Conservation (phyloP, 2,888 invertebrate genomes). For the Ochlodes sylvanus region DNA sequence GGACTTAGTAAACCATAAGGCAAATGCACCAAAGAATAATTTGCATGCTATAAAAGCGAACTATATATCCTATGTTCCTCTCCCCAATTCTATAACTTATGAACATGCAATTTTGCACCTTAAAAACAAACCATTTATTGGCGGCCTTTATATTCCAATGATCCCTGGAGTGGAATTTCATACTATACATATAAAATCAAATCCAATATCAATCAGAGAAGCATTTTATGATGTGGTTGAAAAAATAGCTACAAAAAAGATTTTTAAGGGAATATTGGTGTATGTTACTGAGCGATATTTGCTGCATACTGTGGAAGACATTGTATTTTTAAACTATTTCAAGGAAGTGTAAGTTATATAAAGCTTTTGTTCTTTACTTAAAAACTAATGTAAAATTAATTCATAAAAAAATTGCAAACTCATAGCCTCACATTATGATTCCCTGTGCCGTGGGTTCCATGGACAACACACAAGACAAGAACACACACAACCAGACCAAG, state of each 20-base stretch:
- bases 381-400: no score
- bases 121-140: conserved; percentile 58
- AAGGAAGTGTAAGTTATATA: conserved; percentile 67
- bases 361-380: conserved; percentile 1
- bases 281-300: conserved; percentile 76
- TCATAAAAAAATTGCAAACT: not conserved
- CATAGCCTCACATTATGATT: no score
- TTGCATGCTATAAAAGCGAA: conserved; percentile 65
- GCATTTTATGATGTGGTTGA: conserved; percentile 59
- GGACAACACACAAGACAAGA: no score
- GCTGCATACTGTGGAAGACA: conserved; percentile 66
- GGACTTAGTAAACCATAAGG: conserved; percentile 64
- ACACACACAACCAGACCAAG: no score
- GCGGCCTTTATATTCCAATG: conserved; percentile 70
- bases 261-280: conserved; percentile 70
- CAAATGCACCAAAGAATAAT: conserved; percentile 65
- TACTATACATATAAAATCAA: conserved; percentile 61
- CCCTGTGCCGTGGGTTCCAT: no score
- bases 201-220: conserved; percentile 52
- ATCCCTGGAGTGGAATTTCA: conserved; percentile 72
- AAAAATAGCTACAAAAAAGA: conserved; percentile 56
- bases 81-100: conserved; percentile 59
- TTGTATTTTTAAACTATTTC: conserved; percentile 71
- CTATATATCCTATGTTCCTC: conserved; percentile 66
- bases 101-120: conserved; percentile 54